Percentiles rank a stretch among this genome's conserved stretches.
Evolutionary conservation across 2,797 vertebrate species (phyloP).

Genomic region (Anniella stebbinsi): DNA sequence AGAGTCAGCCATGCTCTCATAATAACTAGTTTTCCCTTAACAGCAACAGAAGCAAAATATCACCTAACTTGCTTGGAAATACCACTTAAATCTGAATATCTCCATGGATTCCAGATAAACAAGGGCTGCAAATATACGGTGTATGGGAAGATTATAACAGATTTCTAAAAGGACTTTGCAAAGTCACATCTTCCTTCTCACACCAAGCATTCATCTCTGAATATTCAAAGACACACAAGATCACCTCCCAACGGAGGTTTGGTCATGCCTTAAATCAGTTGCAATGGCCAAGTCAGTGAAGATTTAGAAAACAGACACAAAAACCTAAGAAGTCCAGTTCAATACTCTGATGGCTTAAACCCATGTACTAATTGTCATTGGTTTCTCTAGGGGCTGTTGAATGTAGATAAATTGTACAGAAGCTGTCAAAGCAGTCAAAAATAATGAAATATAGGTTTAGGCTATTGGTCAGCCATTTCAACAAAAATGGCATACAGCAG

Average conservation of each 20-base stretch:
- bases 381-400: constrained; percentile 44
- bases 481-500: neutral
- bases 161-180: neutral
- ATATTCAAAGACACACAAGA: neutral
- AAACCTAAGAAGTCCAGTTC: constrained; percentile 5
- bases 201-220: neutral
- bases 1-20: neutral
- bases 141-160: neutral
- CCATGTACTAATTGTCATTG: constrained; percentile 39
- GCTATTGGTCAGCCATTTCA: neutral
- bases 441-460: constrained; percentile 58
- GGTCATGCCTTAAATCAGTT: neutral
- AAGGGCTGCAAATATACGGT: neutral
- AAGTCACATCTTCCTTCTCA: neutral
- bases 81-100: neutral
- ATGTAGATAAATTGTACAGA: constrained; percentile 48
- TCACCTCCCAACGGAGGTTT: neutral
- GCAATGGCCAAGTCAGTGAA: neutral
- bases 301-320: neutral
- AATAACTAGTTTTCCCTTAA: neutral
- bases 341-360: constrained; percentile 25
- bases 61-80: neutral
- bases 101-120: neutral
- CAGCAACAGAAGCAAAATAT: neutral
- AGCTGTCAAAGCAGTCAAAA: constrained; percentile 61